These are phyloP conservation scores for Hydrozoanthus gracilis DNA, from an alignment of 92 coral and sea anemone species.

Conservation along the genomic window DNA sequence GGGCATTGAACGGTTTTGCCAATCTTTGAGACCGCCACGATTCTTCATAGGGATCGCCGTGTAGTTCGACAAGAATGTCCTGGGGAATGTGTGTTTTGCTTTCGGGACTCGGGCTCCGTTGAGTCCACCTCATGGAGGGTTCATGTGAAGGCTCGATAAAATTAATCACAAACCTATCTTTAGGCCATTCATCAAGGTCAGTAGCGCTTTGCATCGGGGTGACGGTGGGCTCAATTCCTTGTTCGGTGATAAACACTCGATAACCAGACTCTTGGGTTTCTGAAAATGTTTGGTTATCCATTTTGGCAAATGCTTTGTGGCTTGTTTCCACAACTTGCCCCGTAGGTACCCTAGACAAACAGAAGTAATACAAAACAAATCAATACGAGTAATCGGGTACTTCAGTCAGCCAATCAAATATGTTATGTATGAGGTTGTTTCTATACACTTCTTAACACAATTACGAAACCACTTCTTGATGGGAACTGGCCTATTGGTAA, in stretches of 20 bases:
- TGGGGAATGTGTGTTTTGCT: conserved; percentile 78
- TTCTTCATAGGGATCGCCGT: conserved; percentile 71
- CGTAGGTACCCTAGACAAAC: conserved; percentile 24
- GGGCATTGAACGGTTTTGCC: conserved; percentile 7
- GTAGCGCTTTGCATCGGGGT: conserved; percentile 43
- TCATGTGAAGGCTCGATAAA: conserved; percentile 52
- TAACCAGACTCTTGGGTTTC: conserved; percentile 46
- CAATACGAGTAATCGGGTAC: not conserved
- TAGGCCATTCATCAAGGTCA: conserved; percentile 62
- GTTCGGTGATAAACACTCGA: conserved; percentile 80
- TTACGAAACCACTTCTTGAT: too few species aligned
- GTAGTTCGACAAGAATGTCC: conserved; percentile 80
- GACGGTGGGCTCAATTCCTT: conserved; percentile 45
- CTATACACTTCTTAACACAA: too few species aligned
- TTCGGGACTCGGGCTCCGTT: conserved; percentile 84
- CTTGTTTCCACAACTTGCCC: conserved; percentile 2
- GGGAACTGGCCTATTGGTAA: too few species aligned
- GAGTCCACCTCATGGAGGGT: conserved; percentile 32
- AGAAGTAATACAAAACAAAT: not conserved
- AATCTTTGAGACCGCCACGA: not conserved
- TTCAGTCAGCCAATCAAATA: not conserved
- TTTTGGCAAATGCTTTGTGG: not conserved
- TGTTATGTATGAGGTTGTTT: too few species aligned
- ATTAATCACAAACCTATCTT: conserved; percentile 61
- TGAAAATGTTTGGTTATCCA: not conserved